phyloP scores from a whole-genome alignment of 2,113 vertebrate species.

The Marmota flaviventris region DNA sequence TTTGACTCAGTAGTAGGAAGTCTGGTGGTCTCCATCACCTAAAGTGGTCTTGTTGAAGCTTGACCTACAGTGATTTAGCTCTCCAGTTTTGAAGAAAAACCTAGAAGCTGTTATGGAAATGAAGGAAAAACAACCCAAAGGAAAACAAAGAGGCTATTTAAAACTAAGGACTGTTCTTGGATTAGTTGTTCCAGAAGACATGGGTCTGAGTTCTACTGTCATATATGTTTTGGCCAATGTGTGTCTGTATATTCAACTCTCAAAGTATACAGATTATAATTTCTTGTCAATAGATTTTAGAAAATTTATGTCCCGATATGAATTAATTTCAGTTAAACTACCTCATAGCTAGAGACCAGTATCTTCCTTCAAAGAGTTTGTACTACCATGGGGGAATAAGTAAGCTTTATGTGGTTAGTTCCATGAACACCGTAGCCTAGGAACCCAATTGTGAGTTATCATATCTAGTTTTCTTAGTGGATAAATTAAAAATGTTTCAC shows the following conservation, averaged over 20 bases:
- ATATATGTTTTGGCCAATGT: neutral
- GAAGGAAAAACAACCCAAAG: neutral
- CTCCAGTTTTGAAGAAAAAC: neutral
- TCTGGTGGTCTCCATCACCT: neutral
- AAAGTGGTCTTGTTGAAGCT: neutral
- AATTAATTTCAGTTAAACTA: constrained; percentile 22
- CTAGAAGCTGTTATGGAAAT: neutral
- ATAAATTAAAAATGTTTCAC: neutral
- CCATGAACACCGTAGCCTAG: neutral
- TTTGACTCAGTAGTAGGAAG: neutral
- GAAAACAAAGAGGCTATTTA: neutral
- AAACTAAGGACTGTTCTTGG: neutral
- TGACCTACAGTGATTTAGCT: neutral
- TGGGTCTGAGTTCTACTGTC: neutral
- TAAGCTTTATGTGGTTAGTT: neutral
- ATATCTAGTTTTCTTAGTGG: neutral
- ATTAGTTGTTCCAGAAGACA: neutral
- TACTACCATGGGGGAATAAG: neutral
- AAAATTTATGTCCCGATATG: neutral
- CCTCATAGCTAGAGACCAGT: neutral
- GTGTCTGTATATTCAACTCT: neutral
- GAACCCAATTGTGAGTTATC: neutral
- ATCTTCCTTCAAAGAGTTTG: neutral
- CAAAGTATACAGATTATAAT: neutral
- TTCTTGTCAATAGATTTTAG: neutral